Conservation (phyloP, 92 coral and sea anemone species). For the Bergia puertoricense region DNA sequence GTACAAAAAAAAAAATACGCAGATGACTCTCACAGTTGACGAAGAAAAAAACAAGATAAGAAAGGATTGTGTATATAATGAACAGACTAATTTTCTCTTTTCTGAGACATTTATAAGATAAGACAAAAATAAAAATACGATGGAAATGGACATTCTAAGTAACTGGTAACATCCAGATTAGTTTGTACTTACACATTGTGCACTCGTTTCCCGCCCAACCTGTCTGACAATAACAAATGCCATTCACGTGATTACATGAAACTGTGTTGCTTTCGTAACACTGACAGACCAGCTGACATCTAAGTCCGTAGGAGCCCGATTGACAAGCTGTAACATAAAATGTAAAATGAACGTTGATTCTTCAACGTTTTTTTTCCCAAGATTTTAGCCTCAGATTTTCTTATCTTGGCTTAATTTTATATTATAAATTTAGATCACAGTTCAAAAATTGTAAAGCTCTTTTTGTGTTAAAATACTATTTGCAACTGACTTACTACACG, state of each 20-base stretch:
- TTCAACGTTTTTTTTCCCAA: not conserved
- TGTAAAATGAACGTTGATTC: not conserved
- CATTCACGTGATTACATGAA: slow-evolving; percentile 78
- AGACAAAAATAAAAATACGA: not conserved
- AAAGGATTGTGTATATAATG: not conserved
- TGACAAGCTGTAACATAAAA: slow-evolving; percentile 59
- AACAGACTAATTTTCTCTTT: too few relatives aligned
- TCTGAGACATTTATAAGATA: too few relatives aligned
- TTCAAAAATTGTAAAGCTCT: too few relatives aligned
- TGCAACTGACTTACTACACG: too few relatives aligned
- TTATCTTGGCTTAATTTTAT: too few relatives aligned
- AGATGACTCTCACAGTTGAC: not conserved
- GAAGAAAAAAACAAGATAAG: not conserved
- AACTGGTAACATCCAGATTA: not conserved
- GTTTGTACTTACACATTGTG: slow-evolving; percentile 65
- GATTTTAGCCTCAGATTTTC: not conserved
- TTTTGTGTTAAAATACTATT: too few relatives aligned
- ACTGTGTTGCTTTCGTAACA: slow-evolving; percentile 70
- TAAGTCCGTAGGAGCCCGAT: slow-evolving; percentile 68
- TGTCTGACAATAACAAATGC: slow-evolving; percentile 70
- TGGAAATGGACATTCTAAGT: not conserved
- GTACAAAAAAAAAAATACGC: not conserved
- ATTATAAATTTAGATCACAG: too few relatives aligned
- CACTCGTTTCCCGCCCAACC: slow-evolving; percentile 93
- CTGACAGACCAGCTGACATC: slow-evolving; percentile 77